Percentiles rank a stretch among this genome's conserved stretches.
Evolutionary conservation across 2,113 vertebrate genomes (phyloP).

Genomic region (Cynocephalus volans): DNA sequence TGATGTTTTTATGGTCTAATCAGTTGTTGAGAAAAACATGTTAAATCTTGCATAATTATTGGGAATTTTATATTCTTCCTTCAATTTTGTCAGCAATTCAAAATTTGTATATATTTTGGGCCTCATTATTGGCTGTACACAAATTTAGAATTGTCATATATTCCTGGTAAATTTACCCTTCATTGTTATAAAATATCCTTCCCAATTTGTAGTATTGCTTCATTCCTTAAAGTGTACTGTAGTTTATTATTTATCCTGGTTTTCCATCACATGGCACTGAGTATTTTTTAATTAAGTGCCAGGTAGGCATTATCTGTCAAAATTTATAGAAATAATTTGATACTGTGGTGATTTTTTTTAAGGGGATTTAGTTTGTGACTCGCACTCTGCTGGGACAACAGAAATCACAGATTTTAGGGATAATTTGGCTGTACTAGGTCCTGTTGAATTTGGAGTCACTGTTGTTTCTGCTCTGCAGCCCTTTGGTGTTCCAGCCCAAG

Average conservation of each 20-base stretch:
- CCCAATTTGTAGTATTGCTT: neutral
- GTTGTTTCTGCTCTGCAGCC: no score
- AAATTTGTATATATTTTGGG: neutral
- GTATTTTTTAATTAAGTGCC: neutral
- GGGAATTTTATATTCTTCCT: neutral
- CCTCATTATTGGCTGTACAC: neutral
- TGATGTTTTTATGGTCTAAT: neutral
- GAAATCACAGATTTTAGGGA: neutral
- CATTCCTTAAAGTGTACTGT: neutral
- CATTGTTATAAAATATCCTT: neutral
- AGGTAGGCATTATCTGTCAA: neutral
- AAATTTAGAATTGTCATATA: neutral
- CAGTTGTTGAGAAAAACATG: neutral
- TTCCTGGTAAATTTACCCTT: neutral
- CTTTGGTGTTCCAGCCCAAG: neutral
- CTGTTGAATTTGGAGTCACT: neutral
- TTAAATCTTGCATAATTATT: neutral
- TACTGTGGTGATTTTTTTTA: neutral
- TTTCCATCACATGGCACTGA: neutral
- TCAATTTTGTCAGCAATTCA: neutral
- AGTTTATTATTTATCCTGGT: neutral
- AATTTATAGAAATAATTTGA: neutral
- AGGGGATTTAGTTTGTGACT: neutral
- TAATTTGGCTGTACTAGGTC: no score
- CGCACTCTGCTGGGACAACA: neutral